Evolutionary conservation across 2,888 invertebrate genomes (phyloP).

Genomic region (Tipula confusa): DNA sequence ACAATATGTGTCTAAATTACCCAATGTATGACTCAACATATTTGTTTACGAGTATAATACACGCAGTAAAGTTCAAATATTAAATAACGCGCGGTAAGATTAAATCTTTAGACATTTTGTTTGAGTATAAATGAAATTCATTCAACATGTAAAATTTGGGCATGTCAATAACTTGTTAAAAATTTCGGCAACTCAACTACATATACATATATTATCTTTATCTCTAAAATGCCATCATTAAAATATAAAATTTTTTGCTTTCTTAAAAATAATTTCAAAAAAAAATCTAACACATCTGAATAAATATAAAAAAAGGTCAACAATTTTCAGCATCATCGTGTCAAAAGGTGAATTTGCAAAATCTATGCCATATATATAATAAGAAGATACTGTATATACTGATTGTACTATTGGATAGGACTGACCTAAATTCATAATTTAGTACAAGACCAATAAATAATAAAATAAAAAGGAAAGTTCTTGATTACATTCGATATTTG

Average conservation of each 20-base stretch:
- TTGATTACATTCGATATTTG: neutral
- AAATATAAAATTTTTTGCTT: neutral
- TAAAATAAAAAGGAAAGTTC: slow-evolving; percentile 20
- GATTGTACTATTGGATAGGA: neutral
- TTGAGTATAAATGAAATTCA: neutral
- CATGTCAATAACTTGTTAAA: neutral
- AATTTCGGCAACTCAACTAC: neutral
- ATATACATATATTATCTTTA: neutral
- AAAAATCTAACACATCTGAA: neutral
- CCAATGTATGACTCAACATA: neutral
- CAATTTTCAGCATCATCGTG: neutral
- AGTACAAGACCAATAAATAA: neutral
- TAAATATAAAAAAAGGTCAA: neutral
- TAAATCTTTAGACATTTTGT: neutral
- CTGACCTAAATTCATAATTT: neutral
- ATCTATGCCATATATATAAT: neutral
- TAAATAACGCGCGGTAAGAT: neutral
- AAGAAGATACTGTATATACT: neutral
- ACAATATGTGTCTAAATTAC: neutral
- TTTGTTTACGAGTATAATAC: neutral
- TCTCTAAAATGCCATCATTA: neutral
- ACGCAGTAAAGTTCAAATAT: neutral
- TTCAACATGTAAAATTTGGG: neutral
- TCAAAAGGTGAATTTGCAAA: neutral
- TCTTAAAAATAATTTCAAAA: neutral